These are phyloP conservation scores for Kryphioiulus occultus DNA, from an alignment of 2,888 invertebrate genomes.

Conservation along the genomic window DNA sequence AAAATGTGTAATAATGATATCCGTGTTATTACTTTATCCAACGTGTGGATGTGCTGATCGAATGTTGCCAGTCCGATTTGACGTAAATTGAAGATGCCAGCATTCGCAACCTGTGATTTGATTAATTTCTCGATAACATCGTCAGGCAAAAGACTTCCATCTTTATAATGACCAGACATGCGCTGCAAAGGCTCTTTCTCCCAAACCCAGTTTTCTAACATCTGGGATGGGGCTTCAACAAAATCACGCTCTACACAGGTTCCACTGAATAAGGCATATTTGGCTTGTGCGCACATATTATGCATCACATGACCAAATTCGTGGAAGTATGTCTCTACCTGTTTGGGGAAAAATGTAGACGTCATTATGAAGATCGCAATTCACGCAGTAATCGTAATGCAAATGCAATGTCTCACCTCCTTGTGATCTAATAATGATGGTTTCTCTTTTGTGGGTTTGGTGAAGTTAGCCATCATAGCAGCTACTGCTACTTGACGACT, in stretches of 20 bases:
- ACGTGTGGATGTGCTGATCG: constrained; percentile 65
- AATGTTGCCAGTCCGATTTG: constrained; percentile 65
- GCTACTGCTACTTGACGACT: constrained; percentile 62
- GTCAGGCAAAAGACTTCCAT: constrained; percentile 61
- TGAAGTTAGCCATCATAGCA: constrained; percentile 67
- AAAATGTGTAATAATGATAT: neutral
- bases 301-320: constrained; percentile 69
- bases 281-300: constrained; percentile 63
- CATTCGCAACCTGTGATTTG: constrained; percentile 64
- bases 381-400: neutral
- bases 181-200: constrained; percentile 63
- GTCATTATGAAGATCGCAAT: neutral
- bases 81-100: constrained; percentile 64
- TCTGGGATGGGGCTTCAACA: constrained; percentile 67
- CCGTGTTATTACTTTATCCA: constrained; percentile 53
- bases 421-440: constrained; percentile 66
- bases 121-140: constrained; percentile 63
- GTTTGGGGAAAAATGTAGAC: constrained; percentile 48
- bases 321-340: constrained; percentile 67
- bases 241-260: constrained; percentile 66
- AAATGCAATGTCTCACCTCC: constrained; percentile 60
- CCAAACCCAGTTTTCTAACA: constrained; percentile 68
- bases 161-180: constrained; percentile 64
- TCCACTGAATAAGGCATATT: constrained; percentile 64
- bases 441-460: constrained; percentile 63